These are phyloP conservation scores for Phoeniculus purpureus DNA, from an alignment of 2,797 vertebrate genomes.

Conservation along the genomic window DNA sequence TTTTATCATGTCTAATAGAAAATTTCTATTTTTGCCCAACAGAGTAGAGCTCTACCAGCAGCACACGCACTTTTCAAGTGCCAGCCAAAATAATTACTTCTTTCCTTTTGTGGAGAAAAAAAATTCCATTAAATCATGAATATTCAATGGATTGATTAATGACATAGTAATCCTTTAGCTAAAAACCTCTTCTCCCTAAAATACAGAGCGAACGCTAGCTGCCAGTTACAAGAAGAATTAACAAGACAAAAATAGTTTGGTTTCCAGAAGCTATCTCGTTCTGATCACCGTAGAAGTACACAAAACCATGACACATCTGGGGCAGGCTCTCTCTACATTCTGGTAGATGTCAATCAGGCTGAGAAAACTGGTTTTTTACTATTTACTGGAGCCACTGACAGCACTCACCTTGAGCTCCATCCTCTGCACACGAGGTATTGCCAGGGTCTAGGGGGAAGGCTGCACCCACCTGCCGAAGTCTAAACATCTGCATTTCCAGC, in stretches of 20 bases:
- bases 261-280: not conserved
- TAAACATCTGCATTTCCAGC: not conserved
- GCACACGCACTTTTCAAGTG: not conserved
- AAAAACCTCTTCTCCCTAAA: constrained; percentile 42
- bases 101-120: not conserved
- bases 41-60: not conserved
- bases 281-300: not conserved
- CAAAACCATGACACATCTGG: not conserved
- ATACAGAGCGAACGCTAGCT: not conserved
- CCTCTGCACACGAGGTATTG: not conserved
- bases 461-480: not conserved
- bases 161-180: constrained; percentile 37
- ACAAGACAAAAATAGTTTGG: constrained; percentile 21
- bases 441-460: not conserved
- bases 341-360: not conserved
- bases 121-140: constrained; percentile 35
- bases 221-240: constrained; percentile 25
- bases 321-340: not conserved
- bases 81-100: constrained; percentile 62
- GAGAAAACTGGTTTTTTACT: not conserved
- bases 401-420: not conserved
- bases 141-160: constrained; percentile 55
- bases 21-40: constrained; percentile 38
- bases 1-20: constrained; percentile 21
- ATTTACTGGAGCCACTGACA: not conserved